Percentiles rank a stretch among this genome's conserved stretches.
phyloP scores from a whole-genome alignment of 1,140 invertebrate genomes.

The Danaus melanippus region DNA sequence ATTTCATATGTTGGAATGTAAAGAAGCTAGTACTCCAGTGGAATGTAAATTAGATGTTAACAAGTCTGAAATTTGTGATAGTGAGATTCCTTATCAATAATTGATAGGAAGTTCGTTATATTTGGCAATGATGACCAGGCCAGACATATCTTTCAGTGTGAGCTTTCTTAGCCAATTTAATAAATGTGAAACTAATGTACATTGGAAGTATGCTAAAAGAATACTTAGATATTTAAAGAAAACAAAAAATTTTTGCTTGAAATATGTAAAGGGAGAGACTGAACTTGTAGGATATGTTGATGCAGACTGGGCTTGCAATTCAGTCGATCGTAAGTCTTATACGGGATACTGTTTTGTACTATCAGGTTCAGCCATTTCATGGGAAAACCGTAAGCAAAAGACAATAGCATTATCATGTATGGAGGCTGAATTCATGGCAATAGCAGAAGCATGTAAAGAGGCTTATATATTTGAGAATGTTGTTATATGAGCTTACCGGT shows the following conservation, averaged over 20 bases:
- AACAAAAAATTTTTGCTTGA: constrained; percentile 13
- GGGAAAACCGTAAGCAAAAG: constrained; percentile 43
- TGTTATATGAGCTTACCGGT: no score
- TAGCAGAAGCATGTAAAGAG: no score
- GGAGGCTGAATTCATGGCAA: no score
- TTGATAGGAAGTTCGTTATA: constrained; percentile 18
- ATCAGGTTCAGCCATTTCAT: constrained; percentile 28
- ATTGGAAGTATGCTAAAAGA: constrained; percentile 13
- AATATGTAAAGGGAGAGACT: constrained; percentile 10
- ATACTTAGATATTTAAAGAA: constrained; percentile 16
- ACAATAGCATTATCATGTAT: constrained; percentile 29
- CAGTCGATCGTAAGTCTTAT: constrained; percentile 9
- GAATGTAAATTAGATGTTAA: constrained; percentile 13
- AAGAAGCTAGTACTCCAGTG: constrained; percentile 16
- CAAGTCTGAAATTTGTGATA: not conserved
- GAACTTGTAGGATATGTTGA: constrained; percentile 13
- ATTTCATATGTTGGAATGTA: constrained; percentile 21
- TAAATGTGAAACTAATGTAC: constrained; percentile 14
- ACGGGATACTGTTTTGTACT: constrained; percentile 38
- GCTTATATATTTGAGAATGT: no score
- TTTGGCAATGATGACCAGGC: constrained; percentile 14
- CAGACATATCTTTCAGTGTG: constrained; percentile 14
- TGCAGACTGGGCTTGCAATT: constrained; percentile 14
- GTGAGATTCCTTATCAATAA: constrained; percentile 8
- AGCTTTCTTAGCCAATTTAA: constrained; percentile 19